These are phyloP conservation scores for Trachops cirrhosus DNA, from an alignment of 2,797 vertebrate species.

Conservation along the genomic window DNA sequence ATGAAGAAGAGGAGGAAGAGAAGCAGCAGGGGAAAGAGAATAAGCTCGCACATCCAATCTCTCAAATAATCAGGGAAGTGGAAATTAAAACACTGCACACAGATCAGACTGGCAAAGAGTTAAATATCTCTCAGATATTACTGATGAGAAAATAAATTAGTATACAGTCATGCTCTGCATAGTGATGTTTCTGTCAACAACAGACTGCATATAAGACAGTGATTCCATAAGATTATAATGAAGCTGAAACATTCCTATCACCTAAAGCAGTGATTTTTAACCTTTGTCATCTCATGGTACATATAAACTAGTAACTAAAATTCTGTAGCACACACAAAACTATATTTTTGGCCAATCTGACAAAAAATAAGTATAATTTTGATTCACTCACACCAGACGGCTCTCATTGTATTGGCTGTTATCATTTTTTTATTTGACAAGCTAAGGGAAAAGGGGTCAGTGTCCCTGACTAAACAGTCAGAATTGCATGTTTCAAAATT, in stretches of 20 bases:
- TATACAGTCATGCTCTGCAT: neutral
- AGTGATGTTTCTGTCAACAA: too few species aligned
- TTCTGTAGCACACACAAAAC: neutral
- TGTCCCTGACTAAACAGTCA: neutral
- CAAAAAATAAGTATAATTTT: neutral
- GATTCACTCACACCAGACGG: neutral
- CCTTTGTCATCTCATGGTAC: too few species aligned
- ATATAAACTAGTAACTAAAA: neutral
- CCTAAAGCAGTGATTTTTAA: neutral
- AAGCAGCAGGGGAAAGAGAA: too few species aligned
- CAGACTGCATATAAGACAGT: neutral
- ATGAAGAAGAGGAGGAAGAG: neutral
- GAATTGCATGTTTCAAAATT: neutral
- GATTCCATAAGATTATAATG: neutral
- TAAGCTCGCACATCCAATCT: neutral
- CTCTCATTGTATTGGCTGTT: neutral
- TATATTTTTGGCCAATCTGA: neutral
- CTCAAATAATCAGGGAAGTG: neutral
- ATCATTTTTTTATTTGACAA: neutral
- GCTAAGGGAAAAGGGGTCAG: neutral
- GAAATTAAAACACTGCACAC: neutral
- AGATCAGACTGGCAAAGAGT: neutral
- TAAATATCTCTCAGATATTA: neutral
- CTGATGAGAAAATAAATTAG: neutral
- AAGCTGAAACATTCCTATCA: neutral